A percentile compares a stretch with the other conserved stretches of the same genome.
These are phyloP conservation scores for Arvicanthis niloticus DNA, from an alignment of 2,113 vertebrate species.

Conservation along the genomic window DNA sequence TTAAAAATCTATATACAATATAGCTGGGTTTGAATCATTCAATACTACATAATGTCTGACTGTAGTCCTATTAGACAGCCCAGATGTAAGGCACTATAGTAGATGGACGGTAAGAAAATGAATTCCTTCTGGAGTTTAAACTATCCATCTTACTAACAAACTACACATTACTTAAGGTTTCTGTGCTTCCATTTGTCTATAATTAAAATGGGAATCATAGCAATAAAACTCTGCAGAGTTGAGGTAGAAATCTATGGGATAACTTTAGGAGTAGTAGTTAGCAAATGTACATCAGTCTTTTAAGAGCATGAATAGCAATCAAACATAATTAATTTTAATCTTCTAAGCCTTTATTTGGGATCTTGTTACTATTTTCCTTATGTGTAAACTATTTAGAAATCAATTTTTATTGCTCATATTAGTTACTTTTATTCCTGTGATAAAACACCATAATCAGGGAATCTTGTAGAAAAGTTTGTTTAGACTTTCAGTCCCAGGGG, in stretches of 20 bases:
- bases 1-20: not conserved
- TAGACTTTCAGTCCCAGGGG: not conserved
- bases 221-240: not conserved
- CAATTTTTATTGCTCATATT: not conserved
- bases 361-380: not conserved
- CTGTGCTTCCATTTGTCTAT: not conserved
- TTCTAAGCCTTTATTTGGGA: not conserved
- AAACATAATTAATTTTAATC: not conserved
- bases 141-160: not conserved
- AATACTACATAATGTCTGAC: not conserved
- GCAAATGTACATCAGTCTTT: not conserved
- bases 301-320: not conserved
- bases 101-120: not conserved
- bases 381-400: slow-evolving; percentile 14
- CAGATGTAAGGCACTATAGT: not conserved
- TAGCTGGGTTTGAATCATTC: not conserved
- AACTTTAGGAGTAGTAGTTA: not conserved
- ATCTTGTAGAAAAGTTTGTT: not conserved
- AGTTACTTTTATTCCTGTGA: not conserved
- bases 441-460: not conserved
- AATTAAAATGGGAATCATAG: not conserved
- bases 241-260: not conserved
- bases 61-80: not conserved
- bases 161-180: not conserved
- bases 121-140: not conserved